Conservation (phyloP, 2,888 invertebrate species). For the Mycalesis mineus region DNA sequence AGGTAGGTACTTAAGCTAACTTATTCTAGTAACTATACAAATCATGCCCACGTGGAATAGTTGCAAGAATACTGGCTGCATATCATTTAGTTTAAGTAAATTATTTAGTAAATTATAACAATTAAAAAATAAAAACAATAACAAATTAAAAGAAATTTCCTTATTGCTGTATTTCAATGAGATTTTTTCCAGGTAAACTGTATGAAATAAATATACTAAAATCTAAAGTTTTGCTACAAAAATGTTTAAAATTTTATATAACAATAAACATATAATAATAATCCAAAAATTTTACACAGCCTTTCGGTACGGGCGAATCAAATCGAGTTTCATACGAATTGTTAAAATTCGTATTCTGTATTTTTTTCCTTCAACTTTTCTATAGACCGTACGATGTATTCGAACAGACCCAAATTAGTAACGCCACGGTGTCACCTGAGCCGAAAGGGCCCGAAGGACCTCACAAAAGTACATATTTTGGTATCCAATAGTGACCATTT, state of each 20-base stretch:
- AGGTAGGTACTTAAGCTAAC: too few relatives aligned
- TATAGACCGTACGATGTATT: slow-evolving; percentile 29
- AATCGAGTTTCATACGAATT: slow-evolving; percentile 53
- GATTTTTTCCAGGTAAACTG: too few relatives aligned
- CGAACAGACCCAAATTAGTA: slow-evolving; percentile 59
- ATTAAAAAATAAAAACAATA: too few relatives aligned
- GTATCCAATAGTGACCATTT: slow-evolving; percentile 57
- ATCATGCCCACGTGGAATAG: too few relatives aligned
- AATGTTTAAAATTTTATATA: background rate
- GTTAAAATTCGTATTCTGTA: slow-evolving; percentile 44
- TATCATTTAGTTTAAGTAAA: too few relatives aligned
- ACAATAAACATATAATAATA: background rate
- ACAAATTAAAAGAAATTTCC: too few relatives aligned
- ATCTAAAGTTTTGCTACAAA: background rate
- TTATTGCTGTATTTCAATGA: too few relatives aligned
- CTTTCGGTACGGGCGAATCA: slow-evolving; percentile 42
- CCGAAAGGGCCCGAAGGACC: slow-evolving; percentile 55
- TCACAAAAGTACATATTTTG: slow-evolving; percentile 70
- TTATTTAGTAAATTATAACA: too few relatives aligned
- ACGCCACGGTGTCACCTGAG: slow-evolving; percentile 71
- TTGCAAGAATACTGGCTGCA: too few relatives aligned
- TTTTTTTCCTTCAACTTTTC: slow-evolving; percentile 48
- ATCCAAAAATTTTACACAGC: slow-evolving; percentile 6
- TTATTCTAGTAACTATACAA: too few relatives aligned
- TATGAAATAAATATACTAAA: too few relatives aligned